phyloP scores from a whole-genome alignment of 92 coral and sea anemone genomes.

The Parazoanthus darwini region DNA sequence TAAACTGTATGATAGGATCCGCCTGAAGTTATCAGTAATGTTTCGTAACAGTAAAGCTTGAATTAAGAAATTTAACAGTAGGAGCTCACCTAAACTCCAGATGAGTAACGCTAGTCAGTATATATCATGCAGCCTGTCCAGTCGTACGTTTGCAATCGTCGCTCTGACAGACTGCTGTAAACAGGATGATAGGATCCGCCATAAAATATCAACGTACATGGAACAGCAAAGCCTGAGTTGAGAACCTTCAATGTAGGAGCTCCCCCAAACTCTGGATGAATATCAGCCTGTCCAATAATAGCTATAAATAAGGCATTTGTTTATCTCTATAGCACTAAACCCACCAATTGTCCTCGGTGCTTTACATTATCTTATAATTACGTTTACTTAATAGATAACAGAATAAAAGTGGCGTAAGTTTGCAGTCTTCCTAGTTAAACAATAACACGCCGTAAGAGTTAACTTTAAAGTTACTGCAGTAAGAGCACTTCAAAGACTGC shows the following conservation, averaged over 20 bases:
- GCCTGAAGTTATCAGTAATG: background rate
- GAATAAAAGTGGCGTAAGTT: too few relatives aligned
- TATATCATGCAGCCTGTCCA: constrained; percentile 46
- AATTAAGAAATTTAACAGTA: background rate
- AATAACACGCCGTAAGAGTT: too few relatives aligned
- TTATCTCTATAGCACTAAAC: too few relatives aligned
- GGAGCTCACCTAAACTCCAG: background rate
- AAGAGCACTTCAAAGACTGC: too few relatives aligned
- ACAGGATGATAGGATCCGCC: background rate
- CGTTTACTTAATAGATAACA: too few relatives aligned
- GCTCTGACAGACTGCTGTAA: constrained; percentile 54
- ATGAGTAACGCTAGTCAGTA: constrained; percentile 1
- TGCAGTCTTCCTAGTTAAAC: too few relatives aligned
- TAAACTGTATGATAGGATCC: background rate
- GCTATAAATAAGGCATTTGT: too few relatives aligned
- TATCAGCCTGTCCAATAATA: constrained; percentile 57
- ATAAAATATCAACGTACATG: too few relatives aligned
- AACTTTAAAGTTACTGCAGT: too few relatives aligned
- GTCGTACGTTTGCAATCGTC: too few relatives aligned
- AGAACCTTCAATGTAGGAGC: background rate
- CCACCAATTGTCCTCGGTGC: too few relatives aligned
- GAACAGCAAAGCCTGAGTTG: constrained; percentile 54
- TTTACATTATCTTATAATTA: too few relatives aligned
- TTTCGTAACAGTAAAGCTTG: constrained; percentile 48
- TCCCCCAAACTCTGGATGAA: constrained; percentile 26